A percentile compares a stretch with the other conserved stretches of the same genome.
phyloP scores from a whole-genome alignment of 1,140 invertebrate genomes.

The Pogonomyrmex barbatus region DNA sequence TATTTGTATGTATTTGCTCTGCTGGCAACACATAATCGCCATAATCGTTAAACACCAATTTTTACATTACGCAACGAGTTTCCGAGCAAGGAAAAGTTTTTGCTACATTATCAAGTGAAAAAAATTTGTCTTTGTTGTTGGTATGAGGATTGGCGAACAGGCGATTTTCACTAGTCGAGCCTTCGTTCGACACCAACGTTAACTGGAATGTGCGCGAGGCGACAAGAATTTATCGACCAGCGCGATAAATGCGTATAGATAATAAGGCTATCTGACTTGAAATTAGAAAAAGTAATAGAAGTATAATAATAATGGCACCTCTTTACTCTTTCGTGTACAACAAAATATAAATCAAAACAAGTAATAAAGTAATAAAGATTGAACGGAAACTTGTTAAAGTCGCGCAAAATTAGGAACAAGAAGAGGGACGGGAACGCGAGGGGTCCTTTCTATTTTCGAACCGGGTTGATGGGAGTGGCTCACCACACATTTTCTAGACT shows the following conservation, averaged over 20 bases:
- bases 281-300: neutral
- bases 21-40: neutral
- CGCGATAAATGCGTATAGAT: neutral
- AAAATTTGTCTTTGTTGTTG: neutral
- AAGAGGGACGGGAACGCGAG: neutral
- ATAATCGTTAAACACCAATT: conserved; percentile 11
- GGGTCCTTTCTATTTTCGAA: conserved; percentile 37
- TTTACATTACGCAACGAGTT: neutral
- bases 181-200: neutral
- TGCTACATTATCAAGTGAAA: too few relatives aligned
- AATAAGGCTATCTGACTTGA: neutral
- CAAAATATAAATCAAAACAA: neutral
- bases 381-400: neutral
- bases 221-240: neutral
- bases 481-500: neutral
- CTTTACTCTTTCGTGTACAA: neutral
- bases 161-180: neutral
- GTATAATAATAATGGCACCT: neutral
- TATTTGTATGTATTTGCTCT: neutral
- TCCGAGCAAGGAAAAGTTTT: neutral
- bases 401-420: neutral
- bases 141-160: neutral
- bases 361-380: neutral
- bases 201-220: neutral
- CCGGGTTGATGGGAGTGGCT: conserved; percentile 3